A percentile compares a stretch with the other conserved stretches of the same genome.
Conservation (phyloP, 2,888 invertebrate species). For the Chalcosyrphus nemorum region DNA sequence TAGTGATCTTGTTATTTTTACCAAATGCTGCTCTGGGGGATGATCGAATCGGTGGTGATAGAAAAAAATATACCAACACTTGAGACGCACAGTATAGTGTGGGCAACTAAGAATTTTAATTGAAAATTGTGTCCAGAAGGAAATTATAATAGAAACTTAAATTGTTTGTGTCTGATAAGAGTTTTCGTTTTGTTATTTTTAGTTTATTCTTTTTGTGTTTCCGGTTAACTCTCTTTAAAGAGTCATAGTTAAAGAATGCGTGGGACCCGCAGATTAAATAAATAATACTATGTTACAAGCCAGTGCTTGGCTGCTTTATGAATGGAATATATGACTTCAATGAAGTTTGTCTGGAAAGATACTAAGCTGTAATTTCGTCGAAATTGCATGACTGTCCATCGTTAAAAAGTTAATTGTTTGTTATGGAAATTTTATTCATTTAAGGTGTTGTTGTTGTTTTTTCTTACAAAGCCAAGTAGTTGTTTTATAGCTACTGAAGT, state of each 20-base stretch:
- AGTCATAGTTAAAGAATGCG: neutral
- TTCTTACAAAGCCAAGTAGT: neutral
- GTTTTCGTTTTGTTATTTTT: neutral
- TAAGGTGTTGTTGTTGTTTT: neutral
- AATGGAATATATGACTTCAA: neutral
- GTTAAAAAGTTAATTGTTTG: neutral
- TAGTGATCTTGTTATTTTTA: slow-evolving; percentile 25
- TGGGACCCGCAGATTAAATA: neutral
- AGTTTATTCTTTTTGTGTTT: neutral
- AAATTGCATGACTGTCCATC: neutral
- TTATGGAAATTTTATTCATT: neutral
- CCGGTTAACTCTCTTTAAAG: neutral
- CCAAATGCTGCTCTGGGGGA: slow-evolving; percentile 1
- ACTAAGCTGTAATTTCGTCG: neutral
- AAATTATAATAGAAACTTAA: slow-evolving; percentile 18
- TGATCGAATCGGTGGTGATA: slow-evolving; percentile 29
- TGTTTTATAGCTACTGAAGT: neutral
- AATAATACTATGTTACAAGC: neutral
- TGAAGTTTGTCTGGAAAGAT: neutral
- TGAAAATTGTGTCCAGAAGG: neutral
- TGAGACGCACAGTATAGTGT: neutral
- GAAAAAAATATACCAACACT: neutral
- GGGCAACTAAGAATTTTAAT: slow-evolving; percentile 28
- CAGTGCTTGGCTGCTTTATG: neutral
- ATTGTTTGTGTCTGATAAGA: slow-evolving; percentile 24